Conservation (phyloP, 2,797 vertebrate species). For the Delichon dasypus region DNA sequence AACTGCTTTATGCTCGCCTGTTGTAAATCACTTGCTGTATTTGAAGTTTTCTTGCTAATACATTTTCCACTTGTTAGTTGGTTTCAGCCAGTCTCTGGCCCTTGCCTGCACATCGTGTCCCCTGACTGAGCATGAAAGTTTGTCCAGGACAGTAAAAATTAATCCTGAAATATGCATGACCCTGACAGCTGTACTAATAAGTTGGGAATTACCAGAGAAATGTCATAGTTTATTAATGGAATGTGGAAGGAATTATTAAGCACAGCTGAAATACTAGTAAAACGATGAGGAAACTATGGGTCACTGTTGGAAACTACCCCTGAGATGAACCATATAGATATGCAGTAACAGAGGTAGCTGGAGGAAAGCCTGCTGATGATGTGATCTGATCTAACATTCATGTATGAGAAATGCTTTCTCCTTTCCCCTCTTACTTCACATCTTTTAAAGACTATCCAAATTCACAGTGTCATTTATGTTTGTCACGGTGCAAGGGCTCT, state of each 20-base stretch:
- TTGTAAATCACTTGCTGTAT: not conserved
- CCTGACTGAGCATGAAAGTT: not conserved
- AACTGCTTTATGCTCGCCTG: not conserved
- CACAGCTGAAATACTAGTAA: not conserved
- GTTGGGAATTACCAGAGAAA: constrained; percentile 22
- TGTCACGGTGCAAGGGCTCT: not conserved
- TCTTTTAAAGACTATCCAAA: not conserved
- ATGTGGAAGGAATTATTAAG: constrained; percentile 29
- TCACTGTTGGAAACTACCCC: constrained; percentile 33
- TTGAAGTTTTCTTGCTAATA: not conserved
- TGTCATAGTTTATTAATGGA: not conserved
- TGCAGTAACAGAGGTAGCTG: not conserved
- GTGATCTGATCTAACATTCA: not conserved
- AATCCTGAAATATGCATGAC: not conserved
- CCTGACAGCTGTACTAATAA: not conserved
- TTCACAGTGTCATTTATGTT: not conserved
- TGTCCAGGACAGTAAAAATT: not conserved
- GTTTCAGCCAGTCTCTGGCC: not conserved
- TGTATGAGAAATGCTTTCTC: not conserved
- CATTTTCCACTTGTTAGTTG: not conserved
- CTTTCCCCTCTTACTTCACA: not conserved
- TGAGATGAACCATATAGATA: not conserved
- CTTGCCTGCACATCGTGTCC: accelerated
- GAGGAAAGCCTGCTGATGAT: not conserved
- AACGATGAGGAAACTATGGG: not conserved